Evolutionary conservation across 2,888 invertebrate genomes (phyloP), one percentile per base, ranked within the genome.

Genomic region (Heliconius sara): DNA sequence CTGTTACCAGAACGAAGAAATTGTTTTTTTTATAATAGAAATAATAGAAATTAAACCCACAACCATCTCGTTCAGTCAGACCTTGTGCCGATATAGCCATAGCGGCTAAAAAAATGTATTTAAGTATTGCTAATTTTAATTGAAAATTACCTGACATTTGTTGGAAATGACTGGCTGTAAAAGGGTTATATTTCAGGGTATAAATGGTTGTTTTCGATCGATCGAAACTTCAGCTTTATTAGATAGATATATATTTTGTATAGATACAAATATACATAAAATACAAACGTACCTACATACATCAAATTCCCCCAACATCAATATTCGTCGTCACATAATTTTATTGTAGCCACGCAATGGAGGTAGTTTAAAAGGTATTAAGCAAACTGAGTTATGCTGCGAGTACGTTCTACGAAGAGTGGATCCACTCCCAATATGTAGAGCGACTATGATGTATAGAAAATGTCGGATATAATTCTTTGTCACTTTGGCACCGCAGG

Each of bases 351-450:
- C 52, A 60, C 19, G 76, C 65, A 72, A 76, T 76, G 57, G 67
- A 80, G 76, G 66, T 71, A 78, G 78, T 76, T 72, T 78, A 78
- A 72, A 78, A 76, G 68, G 75, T 60, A 76, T 72, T 65, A 70
- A 73, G 25, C 52, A 70, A 81, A 81, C 65, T 77, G 9, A 76
- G 79, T 81, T 81, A 81, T n/a, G 34, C 60, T 39, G 52, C 65
- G 65, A 65, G 65, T 65, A 27, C 27, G 57, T 70, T 22, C 76
- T 25, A 5, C 72, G 73, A 2, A 73, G 70, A 76, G 67, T 39
- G 73, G 73, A 73, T 60, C 57, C 39, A 74, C 78, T 73, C 73
- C 73, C 66, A 12, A 67, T 39, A 30, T 34, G 71, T 72, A 39
- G 73, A 74, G 74, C 39, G 43, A 19, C 25, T 30, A 60, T 57